Evolutionary conservation across 1,140 invertebrate species (phyloP).

Genomic region (Micrasema minimum): DNA sequence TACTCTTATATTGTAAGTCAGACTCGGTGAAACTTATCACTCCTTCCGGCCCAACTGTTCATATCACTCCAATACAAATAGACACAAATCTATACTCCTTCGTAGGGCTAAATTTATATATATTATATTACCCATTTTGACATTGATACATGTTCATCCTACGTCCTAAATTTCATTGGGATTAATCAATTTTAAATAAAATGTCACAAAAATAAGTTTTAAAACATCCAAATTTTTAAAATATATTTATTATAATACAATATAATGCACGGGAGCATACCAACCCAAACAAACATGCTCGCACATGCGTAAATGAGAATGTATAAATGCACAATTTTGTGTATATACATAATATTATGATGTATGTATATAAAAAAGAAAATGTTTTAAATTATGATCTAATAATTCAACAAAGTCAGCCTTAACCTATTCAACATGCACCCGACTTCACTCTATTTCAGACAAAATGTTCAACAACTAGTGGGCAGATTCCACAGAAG

Average conservation of each 20-base stretch:
- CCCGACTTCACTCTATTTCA: constrained; percentile 40
- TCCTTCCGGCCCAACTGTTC: background rate
- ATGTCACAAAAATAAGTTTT: constrained; percentile 34
- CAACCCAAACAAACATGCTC: constrained; percentile 21
- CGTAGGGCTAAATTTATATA: constrained; percentile 14
- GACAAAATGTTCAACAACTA: constrained; percentile 41
- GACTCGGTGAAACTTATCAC: constrained; percentile 1
- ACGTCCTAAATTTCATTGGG: constrained; percentile 26
- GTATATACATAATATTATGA: constrained; percentile 9
- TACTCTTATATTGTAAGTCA: constrained; percentile 26
- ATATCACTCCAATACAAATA: constrained; percentile 28
- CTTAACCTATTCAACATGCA: constrained; percentile 42
- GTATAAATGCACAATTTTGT: constrained; percentile 26
- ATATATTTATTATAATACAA: constrained; percentile 24
- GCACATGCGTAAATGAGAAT: constrained; percentile 18
- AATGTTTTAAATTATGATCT: constrained; percentile 25
- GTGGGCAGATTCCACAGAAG: too few species aligned
- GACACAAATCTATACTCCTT: constrained; percentile 27
- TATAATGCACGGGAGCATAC: constrained; percentile 7
- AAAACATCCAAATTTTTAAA: constrained; percentile 19
- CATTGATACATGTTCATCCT: constrained; percentile 38
- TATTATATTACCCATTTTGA: constrained; percentile 38
- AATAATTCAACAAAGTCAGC: constrained; percentile 43
- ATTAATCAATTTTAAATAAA: constrained; percentile 28
- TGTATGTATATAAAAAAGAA: background rate